Percentiles rank a stretch among this genome's conserved stretches.
Conservation (phyloP, 2,797 vertebrate species). For the Crypturellus tataupa region DNA sequence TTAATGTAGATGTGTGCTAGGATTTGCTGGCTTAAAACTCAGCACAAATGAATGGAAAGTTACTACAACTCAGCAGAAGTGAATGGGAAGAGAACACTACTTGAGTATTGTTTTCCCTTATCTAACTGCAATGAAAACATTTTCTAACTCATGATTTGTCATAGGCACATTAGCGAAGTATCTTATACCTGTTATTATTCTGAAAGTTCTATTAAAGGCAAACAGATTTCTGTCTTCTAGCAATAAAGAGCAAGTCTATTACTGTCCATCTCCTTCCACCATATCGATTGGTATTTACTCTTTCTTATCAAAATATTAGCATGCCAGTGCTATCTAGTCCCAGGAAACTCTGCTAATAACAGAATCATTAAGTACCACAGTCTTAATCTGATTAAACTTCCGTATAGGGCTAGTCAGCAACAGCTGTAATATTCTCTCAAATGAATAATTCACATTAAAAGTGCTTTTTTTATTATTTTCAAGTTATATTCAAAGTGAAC, state of each 20-base stretch:
- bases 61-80: not conserved
- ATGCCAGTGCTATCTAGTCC: not conserved
- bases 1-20: not conserved
- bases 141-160: not conserved
- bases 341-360: slow-evolving; percentile 14
- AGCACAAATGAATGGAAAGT: not conserved
- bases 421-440: not conserved
- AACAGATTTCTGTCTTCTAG: not conserved
- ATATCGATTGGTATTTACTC: not conserved
- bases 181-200: not conserved
- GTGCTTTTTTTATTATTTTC: not conserved
- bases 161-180: not conserved
- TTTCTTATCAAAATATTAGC: slow-evolving; percentile 3
- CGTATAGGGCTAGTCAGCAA: not conserved
- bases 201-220: slow-evolving; percentile 26
- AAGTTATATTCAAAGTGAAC: not conserved
- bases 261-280: not conserved
- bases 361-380: not conserved
- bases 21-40: slow-evolving; percentile 2
- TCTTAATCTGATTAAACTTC: slow-evolving; percentile 4
- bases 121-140: not conserved
- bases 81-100: not conserved
- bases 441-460: not conserved
- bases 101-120: not conserved
- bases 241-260: slow-evolving; percentile 14